These are phyloP conservation scores for Gopherus evgoodei DNA, from an alignment of 2,113 vertebrate genomes.

Conservation along the genomic window DNA sequence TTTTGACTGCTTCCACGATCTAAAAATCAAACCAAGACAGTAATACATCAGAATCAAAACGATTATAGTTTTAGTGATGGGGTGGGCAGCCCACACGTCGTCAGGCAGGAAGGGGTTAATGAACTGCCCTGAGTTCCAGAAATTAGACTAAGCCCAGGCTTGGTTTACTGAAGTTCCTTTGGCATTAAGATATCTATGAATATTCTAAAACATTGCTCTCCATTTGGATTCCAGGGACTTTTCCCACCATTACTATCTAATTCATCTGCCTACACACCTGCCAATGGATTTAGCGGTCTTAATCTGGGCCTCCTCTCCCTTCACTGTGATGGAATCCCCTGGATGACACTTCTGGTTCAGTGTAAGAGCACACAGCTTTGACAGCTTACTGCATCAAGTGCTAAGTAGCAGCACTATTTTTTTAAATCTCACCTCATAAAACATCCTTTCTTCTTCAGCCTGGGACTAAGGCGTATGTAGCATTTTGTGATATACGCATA, in stretches of 20 bases:
- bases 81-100: not conserved
- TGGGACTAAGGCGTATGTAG: not conserved
- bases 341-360: too few relatives aligned
- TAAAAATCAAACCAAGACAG: not conserved
- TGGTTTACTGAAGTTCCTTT: not conserved
- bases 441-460: fast-evolving
- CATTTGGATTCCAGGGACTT: not conserved
- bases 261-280: too few relatives aligned
- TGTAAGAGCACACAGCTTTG: not conserved
- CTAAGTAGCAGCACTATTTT: not conserved
- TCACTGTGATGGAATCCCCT: not conserved
- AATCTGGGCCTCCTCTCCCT: not conserved
- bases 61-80: not conserved
- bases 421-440: not conserved
- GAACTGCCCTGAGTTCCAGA: not conserved
- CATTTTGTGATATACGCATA: not conserved
- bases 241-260: not conserved
- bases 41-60: not conserved
- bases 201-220: not conserved
- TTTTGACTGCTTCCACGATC: slow-evolving; percentile 30
- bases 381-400: not conserved
- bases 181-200: not conserved
- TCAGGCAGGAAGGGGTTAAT: not conserved
- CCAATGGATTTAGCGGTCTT: not conserved
- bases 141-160: not conserved